These are phyloP conservation scores for Phocoena phocoena DNA, from an alignment of 2,113 vertebrate species.

Conservation along the genomic window DNA sequence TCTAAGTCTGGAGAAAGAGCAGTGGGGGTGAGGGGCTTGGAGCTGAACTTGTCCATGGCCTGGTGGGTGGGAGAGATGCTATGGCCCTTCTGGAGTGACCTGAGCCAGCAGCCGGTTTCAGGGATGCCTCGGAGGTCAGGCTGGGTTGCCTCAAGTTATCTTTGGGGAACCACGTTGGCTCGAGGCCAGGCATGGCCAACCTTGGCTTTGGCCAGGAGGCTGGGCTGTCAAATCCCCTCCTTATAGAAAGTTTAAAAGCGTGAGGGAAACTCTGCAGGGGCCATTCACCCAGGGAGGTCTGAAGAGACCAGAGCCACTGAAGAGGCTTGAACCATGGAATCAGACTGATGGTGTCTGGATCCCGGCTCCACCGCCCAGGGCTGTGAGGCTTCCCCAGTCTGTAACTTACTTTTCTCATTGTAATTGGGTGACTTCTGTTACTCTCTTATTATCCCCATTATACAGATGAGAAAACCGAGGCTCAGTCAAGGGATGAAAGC, in stretches of 20 bases:
- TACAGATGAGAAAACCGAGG: neutral
- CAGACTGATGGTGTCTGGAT: neutral
- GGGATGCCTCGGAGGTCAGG: neutral
- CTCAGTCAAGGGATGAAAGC: neutral
- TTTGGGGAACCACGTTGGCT: neutral
- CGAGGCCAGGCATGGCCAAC: neutral
- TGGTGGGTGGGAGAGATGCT: neutral
- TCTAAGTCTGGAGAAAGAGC: slow-evolving; percentile 70
- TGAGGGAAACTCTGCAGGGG: neutral
- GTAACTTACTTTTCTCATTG: neutral
- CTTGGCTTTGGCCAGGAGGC: neutral
- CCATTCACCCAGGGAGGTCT: neutral
- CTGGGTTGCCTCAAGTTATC: neutral
- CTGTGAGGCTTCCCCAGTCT: neutral
- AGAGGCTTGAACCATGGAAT: fast-evolving
- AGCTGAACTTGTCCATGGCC: neutral
- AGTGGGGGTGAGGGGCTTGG: neutral
- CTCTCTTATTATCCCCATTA: neutral
- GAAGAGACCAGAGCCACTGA: neutral
- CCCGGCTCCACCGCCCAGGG: fast-evolving
- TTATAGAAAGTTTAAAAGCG: neutral
- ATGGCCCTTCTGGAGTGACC: neutral
- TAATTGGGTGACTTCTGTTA: neutral
- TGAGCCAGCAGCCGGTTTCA: neutral
- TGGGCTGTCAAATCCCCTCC: neutral